Evolutionary conservation across 2,113 vertebrate species (phyloP).

Genomic region (Nyctibius bracteatus): DNA sequence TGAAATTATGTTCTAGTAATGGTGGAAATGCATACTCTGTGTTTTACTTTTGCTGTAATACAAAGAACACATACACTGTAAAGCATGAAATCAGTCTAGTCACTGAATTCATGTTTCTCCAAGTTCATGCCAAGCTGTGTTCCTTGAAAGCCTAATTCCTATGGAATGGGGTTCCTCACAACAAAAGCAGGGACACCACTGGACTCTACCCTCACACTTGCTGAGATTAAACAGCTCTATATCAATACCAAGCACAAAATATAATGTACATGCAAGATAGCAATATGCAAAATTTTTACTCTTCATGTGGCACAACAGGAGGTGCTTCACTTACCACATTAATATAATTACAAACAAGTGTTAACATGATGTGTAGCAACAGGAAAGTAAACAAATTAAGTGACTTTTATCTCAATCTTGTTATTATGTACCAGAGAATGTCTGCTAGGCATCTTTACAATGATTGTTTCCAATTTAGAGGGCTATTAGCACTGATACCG

Average conservation of each 20-base stretch:
- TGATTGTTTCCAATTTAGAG: neutral
- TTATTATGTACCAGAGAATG: neutral
- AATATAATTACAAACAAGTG: conserved; percentile 7
- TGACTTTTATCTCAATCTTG: conserved; percentile 5
- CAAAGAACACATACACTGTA: neutral
- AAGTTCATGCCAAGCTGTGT: neutral
- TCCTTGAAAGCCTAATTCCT: neutral
- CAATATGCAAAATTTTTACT: neutral
- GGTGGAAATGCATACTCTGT: neutral
- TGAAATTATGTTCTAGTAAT: neutral
- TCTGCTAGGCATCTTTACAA: neutral
- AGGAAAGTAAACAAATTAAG: conserved; percentile 34
- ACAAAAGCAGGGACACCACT: neutral
- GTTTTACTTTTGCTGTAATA: neutral
- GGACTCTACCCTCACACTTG: neutral
- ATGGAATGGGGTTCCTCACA: neutral
- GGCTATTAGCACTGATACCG: neutral
- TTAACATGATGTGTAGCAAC: neutral
- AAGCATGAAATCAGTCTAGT: neutral
- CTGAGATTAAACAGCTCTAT: neutral
- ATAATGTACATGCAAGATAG: neutral
- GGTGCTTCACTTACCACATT: neutral
- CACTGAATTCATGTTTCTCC: neutral
- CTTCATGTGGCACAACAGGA: neutral
- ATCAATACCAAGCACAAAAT: neutral